Percentiles rank a stretch among this genome's conserved stretches.
phyloP scores from a whole-genome alignment of 2,888 invertebrate species.

The Scaptomyza flava region DNA sequence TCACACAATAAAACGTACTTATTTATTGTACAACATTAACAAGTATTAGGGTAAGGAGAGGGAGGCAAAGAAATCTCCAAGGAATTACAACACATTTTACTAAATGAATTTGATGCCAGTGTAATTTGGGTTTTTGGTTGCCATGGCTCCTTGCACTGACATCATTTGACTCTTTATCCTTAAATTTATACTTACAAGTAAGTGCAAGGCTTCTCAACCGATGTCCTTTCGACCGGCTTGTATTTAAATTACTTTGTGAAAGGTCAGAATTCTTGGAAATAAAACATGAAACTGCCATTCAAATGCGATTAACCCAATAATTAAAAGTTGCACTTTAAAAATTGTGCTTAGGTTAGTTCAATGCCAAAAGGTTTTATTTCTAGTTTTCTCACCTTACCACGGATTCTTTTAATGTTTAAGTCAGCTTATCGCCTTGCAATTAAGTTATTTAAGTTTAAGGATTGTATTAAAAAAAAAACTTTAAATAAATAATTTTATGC shows the following conservation, averaged over 20 bases:
- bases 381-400: background rate
- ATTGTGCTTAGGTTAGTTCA: background rate
- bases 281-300: background rate
- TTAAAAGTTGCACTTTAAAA: background rate
- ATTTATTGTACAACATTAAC: constrained; percentile 10
- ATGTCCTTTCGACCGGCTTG: constrained; percentile 3
- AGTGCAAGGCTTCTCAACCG: background rate
- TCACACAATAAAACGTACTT: constrained; percentile 19
- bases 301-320: background rate
- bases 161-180: constrained; percentile 18
- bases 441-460: background rate
- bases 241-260: constrained; percentile 3
- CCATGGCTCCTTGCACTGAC: constrained; percentile 31
- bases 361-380: background rate
- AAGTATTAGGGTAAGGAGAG: background rate
- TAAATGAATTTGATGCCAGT: constrained; percentile 26
- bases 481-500: background rate
- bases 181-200: background rate
- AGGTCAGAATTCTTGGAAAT: background rate
- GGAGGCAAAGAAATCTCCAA: constrained; percentile 54
- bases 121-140: constrained; percentile 22
- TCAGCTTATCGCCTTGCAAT: no score
- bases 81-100: constrained; percentile 69
- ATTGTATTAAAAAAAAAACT: background rate
- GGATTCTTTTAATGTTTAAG: background rate